Base-by-base conservation (phyloP, 2,888 invertebrate genomes). In the Caenorhabditis drosophilae region DNA sequence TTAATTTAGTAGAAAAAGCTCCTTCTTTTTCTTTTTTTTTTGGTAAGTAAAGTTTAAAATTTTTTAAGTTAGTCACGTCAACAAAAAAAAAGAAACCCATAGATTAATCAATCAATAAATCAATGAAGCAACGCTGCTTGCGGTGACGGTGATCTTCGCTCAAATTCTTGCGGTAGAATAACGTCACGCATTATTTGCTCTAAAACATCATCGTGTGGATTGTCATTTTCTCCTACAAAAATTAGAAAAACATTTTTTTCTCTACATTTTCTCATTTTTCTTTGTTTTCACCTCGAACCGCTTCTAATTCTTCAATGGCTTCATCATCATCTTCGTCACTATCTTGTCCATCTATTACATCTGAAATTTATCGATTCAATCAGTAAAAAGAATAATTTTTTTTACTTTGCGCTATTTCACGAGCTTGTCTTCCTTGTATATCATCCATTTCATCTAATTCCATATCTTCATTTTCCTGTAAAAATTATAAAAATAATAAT, bases 401-500 rank as follows among this genome's bases (percentile, higher is more conserved):
- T 11, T 22, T 15, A 15, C 16, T 31, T 16, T 11, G 16, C n/a
- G 18, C 45, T 7, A 27, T 23, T 31, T 45, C 31, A 23, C 45
- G 27, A 27, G 31, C 45, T 31, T 31, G 18, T 27, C 31, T 18
- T 27, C 18, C 27, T 45, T 12, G 31, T 12, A 16, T 45, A 16
- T 31, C 44, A 4, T 44, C n/a, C 20, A 25, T n/a, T 15, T 44
- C 45, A 31, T 45, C 45, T 12, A 45, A 16, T 27, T 45, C 45
- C 45, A 45, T 45, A 9, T 45, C 45, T 27, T 45, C 45, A 45
- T 45, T 45, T 27, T 45, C 45, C 2, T n/a, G 23, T 9, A n/a
- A n/a, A n/a, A n/a, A n/a, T 42, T 23, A n/a, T 45, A 15, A 7
- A 44, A 25, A 44, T 7, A 44, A 26, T 40, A 40, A n/a, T n/a